Evolutionary conservation across 2,888 invertebrate species (phyloP).

Genomic region (Drosophila algonquin): DNA sequence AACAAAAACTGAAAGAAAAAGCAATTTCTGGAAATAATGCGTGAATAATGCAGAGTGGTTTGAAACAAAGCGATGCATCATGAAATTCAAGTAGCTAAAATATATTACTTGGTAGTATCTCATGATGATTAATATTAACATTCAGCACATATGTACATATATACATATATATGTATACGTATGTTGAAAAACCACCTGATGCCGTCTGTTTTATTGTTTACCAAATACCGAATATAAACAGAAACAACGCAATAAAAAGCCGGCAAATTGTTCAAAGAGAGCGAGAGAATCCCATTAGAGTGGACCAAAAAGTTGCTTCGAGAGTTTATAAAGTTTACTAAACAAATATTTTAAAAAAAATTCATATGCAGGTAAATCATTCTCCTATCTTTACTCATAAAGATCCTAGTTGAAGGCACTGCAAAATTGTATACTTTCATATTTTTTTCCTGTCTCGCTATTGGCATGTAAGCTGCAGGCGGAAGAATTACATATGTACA

Average conservation of each 20-base stretch:
- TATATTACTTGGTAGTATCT: constrained; percentile 1
- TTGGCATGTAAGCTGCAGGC: constrained; percentile 8
- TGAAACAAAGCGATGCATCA: constrained; percentile 15
- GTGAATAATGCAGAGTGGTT: constrained; percentile 2
- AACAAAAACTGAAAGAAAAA: too few relatives aligned
- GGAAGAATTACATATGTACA: constrained; percentile 23
- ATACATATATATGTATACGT: constrained; percentile 13
- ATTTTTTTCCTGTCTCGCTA: neutral
- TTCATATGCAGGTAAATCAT: too few relatives aligned
- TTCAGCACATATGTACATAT: constrained; percentile 3
- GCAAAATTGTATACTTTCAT: neutral
- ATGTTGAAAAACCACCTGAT: constrained; percentile 57
- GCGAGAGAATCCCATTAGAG: constrained; percentile 33
- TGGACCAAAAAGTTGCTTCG: constrained; percentile 43
- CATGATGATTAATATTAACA: constrained; percentile 54
- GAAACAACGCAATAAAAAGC: constrained; percentile 64
- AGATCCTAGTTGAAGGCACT: too few relatives aligned
- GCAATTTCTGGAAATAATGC: too few relatives aligned
- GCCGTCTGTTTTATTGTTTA: constrained; percentile 56
- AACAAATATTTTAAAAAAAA: neutral
- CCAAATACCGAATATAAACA: constrained; percentile 48
- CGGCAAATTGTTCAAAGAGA: constrained; percentile 48
- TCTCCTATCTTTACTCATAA: too few relatives aligned
- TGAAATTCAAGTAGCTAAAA: constrained; percentile 17
- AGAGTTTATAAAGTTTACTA: neutral